Conservation (phyloP, 2,888 invertebrate species). For the Isoperla grammatica region DNA sequence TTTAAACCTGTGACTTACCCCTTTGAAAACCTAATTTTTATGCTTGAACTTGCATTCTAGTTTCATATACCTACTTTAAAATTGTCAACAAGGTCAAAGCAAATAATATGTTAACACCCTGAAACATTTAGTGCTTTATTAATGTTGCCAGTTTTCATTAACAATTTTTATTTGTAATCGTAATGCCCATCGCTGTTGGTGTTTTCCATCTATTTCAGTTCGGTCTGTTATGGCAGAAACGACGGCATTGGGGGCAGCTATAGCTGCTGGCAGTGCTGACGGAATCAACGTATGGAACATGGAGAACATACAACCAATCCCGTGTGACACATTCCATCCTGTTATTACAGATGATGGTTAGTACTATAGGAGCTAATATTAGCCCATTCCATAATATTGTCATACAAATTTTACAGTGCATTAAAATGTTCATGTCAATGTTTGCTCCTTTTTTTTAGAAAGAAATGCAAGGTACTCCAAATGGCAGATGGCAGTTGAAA, state of each 20-base stretch:
- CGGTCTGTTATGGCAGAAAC: conserved; percentile 88
- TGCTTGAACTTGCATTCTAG: too few relatives aligned
- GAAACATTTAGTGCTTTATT: too few relatives aligned
- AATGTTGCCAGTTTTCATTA: too few relatives aligned
- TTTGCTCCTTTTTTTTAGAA: conserved; percentile 48
- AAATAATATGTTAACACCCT: too few relatives aligned
- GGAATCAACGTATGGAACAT: conserved; percentile 55
- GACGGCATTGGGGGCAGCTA: conserved; percentile 90
- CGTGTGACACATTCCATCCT: conserved; percentile 61
- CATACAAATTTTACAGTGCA: background rate
- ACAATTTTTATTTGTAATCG: too few relatives aligned
- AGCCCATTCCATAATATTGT: background rate
- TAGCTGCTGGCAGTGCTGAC: conserved; percentile 79
- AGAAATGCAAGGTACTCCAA: conserved; percentile 72
- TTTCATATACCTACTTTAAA: too few relatives aligned
- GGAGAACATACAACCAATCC: conserved; percentile 44
- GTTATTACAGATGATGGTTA: conserved; percentile 59
- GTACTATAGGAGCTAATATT: conserved; percentile 4
- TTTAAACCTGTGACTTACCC: too few relatives aligned
- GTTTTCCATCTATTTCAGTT: conserved; percentile 42
- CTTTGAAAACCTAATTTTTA: too few relatives aligned
- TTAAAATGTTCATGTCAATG: background rate
- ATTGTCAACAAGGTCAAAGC: too few relatives aligned
- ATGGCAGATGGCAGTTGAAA: conserved; percentile 89
- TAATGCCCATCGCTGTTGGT: too few relatives aligned